Conservation (phyloP, 2,113 vertebrate genomes). For the Monopterus albus region DNA sequence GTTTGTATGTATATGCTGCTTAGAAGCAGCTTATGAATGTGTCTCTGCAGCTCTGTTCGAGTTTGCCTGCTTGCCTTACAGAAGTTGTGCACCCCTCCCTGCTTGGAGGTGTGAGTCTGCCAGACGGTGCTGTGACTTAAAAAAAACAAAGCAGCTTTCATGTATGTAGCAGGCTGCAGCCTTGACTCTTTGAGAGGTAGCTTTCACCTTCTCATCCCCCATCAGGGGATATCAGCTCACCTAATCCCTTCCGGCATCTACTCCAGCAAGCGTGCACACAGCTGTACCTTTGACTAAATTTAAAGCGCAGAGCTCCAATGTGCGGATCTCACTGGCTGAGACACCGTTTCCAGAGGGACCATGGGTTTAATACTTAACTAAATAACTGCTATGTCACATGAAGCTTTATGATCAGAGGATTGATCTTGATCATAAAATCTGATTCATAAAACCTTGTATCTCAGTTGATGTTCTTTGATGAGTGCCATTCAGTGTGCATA, state of each 20-base stretch:
- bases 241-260: constrained; percentile 80
- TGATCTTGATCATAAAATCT: not conserved
- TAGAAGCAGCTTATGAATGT: constrained; percentile 13
- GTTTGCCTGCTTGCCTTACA: not conserved
- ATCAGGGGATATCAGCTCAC: constrained; percentile 65
- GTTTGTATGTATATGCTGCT: not conserved
- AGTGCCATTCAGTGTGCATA: not conserved
- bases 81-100: not conserved
- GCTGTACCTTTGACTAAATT: constrained; percentile 60
- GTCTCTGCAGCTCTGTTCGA: not conserved
- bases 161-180: constrained; percentile 54
- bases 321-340: constrained; percentile 36
- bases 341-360: constrained; percentile 14
- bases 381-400: constrained; percentile 23
- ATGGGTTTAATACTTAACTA: constrained; percentile 42
- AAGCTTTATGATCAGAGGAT: constrained; percentile 30
- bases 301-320: constrained; percentile 44
- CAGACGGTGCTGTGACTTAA: constrained; percentile 23
- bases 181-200: constrained; percentile 55
- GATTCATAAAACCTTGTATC: too few relatives aligned
- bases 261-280: constrained; percentile 31
- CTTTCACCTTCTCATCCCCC: constrained; percentile 70
- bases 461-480: constrained; percentile 16
- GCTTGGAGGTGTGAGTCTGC: constrained; percentile 35
- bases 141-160: constrained; percentile 78